Evolutionary conservation across 2,888 invertebrate genomes (phyloP), one percentile per base, ranked within the genome.

Genomic region (Agrochola lychnidis): DNA sequence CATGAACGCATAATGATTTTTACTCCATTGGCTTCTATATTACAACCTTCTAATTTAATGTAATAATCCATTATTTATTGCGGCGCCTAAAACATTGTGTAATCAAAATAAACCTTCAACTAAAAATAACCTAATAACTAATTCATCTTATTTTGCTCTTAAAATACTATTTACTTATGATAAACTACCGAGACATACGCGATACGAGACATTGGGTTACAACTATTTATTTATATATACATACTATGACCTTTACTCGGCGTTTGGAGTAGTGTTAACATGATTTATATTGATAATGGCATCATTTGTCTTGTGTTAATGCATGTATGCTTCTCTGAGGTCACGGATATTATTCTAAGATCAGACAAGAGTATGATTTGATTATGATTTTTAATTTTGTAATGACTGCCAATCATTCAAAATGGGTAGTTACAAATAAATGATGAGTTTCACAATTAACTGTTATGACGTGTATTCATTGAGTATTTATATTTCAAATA

Each of bases 61-160:
- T 36, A 62, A 59, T 62, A 69, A 30, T 42, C 14, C 10, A 56
- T 73, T 64, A 70, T 67, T 86, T 25, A 80, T 56, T 42, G 25
- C 12, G 81, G 73, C 80, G 80, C 69, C 59, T 72, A 75, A 45
- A 59, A 70, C 40, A 59, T 79, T 83, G 51, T 73, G 78, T 69
- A 74, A 79, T 53, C 56, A 71, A 77, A 70, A 86, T 36, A 66
- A 80, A 82, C 87, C 85, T 87, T 79, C 76, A 59, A 48, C 63
- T 45, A 57, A 51, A 74, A 71, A 74, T 73, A 68, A n/a, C 64
- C 70, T 84, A 66, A 75, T 82, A 78, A 84, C 68, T 64, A 74
- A 84, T 82, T 73, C 73, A 87, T 80, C 73, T 85, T 45, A 45
- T 45, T 45, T 82, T 79, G 73, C 59, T 71, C 40, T 71, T 45